Evolutionary conservation across 2,888 invertebrate genomes (phyloP), one percentile per base, ranked within the genome.

Genomic region (Ceraclea dissimilis): DNA sequence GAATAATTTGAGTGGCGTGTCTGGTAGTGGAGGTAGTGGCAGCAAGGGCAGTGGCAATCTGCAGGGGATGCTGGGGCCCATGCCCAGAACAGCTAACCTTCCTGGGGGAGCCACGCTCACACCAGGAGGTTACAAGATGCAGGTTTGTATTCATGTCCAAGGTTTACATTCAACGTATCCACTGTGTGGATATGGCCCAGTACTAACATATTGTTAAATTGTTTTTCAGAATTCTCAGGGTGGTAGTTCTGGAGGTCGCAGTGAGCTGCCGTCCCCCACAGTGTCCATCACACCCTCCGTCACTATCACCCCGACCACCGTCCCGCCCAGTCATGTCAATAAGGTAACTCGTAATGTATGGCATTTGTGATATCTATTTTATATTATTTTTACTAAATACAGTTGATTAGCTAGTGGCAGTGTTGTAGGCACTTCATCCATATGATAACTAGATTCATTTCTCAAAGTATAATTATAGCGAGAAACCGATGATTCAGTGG

Each of bases 281-380:
- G 71, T 74, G 67, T 74, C 73, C 55, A 83, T 83, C 68, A 83
- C 83, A 17, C 86, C 86, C 0, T 85, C 86, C 39, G 86, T 87
- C 63, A 87, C 86, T 59, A 87, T 87, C 67, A 87, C 86, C 5
- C 86, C 86, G 11, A 86, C 86, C 44, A 85, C 86, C 20, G 86
- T 85, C 53, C 86, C 86, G 59, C 76, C 83, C 39, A 69, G 68
- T 31, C 73, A 74, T 44, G 51, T 60, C 49, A 62, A 57, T 49
- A 61, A 60, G 60, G 60, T 61, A 50, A 56, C 33, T 17, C 11
- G 17, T n/a, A n/a, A n/a, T n/a, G n/a, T n/a, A n/a, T n/a, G 6
- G 44, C 44, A 6, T 11, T 44, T 44, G n/a, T 33, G 33, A 11
- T 33, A 11, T 33, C 33, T 33, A 33, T 11, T 33, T n/a, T n/a